These are phyloP conservation scores for Brevipalpus yothersi DNA, from an alignment of 1,140 invertebrate genomes.

Conservation along the genomic window DNA sequence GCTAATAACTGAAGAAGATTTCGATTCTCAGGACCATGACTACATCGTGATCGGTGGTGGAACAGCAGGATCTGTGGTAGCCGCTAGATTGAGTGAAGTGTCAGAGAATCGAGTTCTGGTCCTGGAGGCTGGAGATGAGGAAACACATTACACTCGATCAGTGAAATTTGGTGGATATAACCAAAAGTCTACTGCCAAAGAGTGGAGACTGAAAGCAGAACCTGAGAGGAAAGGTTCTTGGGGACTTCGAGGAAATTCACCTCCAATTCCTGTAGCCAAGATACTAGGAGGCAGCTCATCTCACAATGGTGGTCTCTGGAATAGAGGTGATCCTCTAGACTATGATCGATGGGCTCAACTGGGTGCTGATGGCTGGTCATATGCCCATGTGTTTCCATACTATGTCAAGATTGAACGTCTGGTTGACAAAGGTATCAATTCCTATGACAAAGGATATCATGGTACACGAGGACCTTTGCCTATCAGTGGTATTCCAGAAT, in stretches of 20 bases:
- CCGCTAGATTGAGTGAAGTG: neutral
- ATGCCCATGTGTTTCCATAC: conserved; percentile 50
- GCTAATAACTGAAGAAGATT: conserved; percentile 20
- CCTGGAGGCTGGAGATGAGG: neutral
- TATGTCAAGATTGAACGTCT: conserved; percentile 58
- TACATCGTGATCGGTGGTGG: neutral
- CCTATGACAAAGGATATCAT: neutral
- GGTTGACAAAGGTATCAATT: neutral
- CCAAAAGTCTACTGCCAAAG: no score
- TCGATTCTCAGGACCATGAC: neutral
- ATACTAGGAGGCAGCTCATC: conserved; percentile 47
- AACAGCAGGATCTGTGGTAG: neutral
- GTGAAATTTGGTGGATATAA: no score
- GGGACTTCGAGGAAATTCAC: conserved; percentile 27
- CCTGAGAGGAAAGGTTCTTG: conserved; percentile 20
- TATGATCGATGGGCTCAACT: conserved; percentile 73
- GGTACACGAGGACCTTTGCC: neutral
- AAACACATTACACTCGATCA: neutral
- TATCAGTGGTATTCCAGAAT: neutral
- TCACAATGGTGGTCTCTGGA: conserved; percentile 80
- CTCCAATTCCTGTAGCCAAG: conserved; percentile 5
- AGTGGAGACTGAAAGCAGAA: neutral
- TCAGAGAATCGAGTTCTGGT: neutral
- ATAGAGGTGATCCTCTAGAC: conserved; percentile 67
- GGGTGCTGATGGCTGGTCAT: conserved; percentile 79